phyloP scores from a whole-genome alignment of 2,888 invertebrate genomes.

The Andrena chrysosceles region DNA sequence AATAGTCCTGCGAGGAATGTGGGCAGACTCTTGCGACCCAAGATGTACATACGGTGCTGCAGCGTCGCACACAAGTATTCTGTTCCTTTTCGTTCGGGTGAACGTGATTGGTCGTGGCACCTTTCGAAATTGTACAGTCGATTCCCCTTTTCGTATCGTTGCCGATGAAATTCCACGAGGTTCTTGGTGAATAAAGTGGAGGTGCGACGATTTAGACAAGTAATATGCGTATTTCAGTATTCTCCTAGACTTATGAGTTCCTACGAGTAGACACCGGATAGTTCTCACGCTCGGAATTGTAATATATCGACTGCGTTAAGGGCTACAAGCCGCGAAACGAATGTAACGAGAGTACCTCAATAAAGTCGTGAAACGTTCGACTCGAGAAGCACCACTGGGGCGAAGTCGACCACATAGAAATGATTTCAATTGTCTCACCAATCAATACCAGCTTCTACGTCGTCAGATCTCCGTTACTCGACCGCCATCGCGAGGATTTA shows the following conservation, averaged over 20 bases:
- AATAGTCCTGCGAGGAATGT: too few relatives aligned
- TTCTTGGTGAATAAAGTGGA: conserved; percentile 1
- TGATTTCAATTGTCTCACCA: not conserved
- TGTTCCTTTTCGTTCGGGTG: not conserved
- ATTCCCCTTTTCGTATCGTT: not conserved
- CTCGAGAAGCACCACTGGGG: not conserved
- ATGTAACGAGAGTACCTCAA: conserved; percentile 20
- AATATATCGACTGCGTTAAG: conserved; percentile 1
- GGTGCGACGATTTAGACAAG: conserved; percentile 3
- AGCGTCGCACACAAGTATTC: not conserved
- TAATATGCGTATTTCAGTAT: conserved; percentile 3
- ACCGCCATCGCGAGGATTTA: not conserved
- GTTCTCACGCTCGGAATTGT: too few relatives aligned
- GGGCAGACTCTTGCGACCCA: too few relatives aligned
- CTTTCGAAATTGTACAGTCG: not conserved
- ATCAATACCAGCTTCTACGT: not conserved
- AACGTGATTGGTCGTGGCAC: not conserved
- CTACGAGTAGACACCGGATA: conserved; percentile 6
- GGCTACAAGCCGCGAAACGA: not conserved
- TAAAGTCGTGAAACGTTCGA: conserved; percentile 6
- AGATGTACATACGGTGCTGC: not conserved
- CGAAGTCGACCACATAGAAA: not conserved
- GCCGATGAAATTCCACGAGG: not conserved
- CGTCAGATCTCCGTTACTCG: not conserved
- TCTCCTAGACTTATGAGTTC: conserved; percentile 44